Evolutionary conservation across 2,888 invertebrate genomes (phyloP).

Genomic region (Encarsia formosa): DNA sequence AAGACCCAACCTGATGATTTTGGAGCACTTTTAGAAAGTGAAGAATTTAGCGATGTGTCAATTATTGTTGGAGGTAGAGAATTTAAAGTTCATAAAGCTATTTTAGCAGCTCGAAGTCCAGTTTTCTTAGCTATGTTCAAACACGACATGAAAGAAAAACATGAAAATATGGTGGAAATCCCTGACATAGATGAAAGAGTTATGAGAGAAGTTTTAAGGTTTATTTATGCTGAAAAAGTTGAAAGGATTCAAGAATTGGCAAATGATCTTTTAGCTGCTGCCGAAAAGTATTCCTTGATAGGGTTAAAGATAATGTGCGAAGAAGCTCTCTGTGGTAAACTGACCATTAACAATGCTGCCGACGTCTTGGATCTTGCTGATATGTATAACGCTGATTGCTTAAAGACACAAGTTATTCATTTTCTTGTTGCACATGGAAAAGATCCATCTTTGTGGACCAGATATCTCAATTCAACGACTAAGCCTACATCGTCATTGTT

Average conservation of each 20-base stretch:
- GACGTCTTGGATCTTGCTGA: constrained; percentile 24
- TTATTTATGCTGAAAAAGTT: constrained; percentile 22
- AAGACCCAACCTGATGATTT: constrained; percentile 17
- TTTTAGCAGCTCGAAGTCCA: constrained; percentile 24
- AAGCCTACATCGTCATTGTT: constrained; percentile 11
- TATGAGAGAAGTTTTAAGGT: constrained; percentile 21
- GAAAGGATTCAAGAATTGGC: constrained; percentile 22
- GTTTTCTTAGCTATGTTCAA: constrained; percentile 27
- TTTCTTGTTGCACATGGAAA: constrained; percentile 24
- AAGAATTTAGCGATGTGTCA: constrained; percentile 25
- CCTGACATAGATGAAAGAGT: constrained; percentile 18
- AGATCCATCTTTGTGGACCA: constrained; percentile 22
- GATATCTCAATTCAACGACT: constrained; percentile 13
- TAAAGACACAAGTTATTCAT: constrained; percentile 22
- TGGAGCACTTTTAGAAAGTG: constrained; percentile 20
- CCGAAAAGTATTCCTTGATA: constrained; percentile 21
- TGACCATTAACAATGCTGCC: constrained; percentile 19
- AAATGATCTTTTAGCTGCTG: constrained; percentile 23
- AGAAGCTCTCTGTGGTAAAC: constrained; percentile 20
- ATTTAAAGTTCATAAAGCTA: constrained; percentile 23
- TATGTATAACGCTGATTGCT: constrained; percentile 24
- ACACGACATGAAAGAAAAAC: constrained; percentile 25
- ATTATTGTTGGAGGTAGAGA: constrained; percentile 21
- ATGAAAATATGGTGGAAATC: constrained; percentile 24
- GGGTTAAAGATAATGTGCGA: constrained; percentile 24